Evolutionary conservation across 2,797 vertebrate species (phyloP).

Genomic region (Ptychobarbus kaznakovi): DNA sequence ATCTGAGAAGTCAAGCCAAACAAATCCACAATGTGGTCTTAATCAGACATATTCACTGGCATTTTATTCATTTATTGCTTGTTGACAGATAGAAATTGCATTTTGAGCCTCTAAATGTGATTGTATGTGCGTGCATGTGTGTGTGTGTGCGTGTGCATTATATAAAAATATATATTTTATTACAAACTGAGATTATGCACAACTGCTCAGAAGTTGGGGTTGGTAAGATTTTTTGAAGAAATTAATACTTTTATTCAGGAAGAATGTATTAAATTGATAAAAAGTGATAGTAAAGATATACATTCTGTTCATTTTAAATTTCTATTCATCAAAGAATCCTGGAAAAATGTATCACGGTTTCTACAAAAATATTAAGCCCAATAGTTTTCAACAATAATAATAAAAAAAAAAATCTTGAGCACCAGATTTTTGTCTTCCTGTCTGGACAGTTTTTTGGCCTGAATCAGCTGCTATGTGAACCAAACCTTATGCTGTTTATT

Average conservation of each 20-base stretch:
- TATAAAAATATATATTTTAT: not conserved
- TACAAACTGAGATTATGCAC: not conserved
- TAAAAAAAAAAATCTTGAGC: too few species aligned
- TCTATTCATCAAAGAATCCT: too few species aligned
- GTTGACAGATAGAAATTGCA: not conserved
- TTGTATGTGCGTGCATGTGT: not conserved
- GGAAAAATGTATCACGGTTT: too few species aligned
- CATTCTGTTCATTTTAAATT: too few species aligned
- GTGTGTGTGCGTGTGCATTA: not conserved
- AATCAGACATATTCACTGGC: not conserved
- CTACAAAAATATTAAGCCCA: not conserved
- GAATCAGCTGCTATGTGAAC: not conserved
- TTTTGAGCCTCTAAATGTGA: not conserved
- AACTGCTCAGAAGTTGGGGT: not conserved
- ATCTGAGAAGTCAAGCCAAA: not conserved
- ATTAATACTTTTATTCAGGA: not conserved
- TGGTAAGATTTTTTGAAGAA: not conserved
- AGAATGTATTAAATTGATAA: too few species aligned
- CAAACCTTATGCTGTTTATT: not conserved
- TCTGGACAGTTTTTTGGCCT: not conserved
- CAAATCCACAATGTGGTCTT: slow-evolving; percentile 14
- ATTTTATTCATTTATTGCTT: not conserved
- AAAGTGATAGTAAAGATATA: too few species aligned
- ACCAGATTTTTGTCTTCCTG: not conserved
- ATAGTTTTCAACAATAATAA: too few species aligned